These are phyloP conservation scores for Syngnathus acus DNA, from an alignment of 2,797 vertebrate genomes.

Conservation along the genomic window DNA sequence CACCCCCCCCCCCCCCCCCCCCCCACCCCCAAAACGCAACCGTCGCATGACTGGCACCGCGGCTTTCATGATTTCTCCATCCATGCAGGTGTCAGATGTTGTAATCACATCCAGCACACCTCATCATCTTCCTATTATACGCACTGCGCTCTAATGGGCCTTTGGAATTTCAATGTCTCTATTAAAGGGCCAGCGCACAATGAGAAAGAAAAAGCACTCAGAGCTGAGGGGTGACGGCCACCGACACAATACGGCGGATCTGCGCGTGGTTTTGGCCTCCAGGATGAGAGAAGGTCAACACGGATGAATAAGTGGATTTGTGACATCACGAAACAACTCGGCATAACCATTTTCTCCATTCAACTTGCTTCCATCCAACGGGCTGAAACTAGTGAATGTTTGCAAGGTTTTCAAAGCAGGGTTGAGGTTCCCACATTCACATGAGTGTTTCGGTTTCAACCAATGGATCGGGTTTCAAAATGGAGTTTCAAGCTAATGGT, in stretches of 20 bases:
- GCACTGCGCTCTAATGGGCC: constrained; percentile 3
- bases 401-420: neutral
- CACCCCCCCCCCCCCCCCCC: neutral
- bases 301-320: neutral
- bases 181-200: constrained; percentile 1
- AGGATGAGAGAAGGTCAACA: neutral
- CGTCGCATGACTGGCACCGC: neutral
- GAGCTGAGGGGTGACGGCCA: neutral
- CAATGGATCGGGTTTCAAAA: neutral
- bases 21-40: no score
- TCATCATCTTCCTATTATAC: constrained; percentile 17
- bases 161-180: neutral
- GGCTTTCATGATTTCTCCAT: neutral
- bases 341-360: neutral
- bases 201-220: neutral
- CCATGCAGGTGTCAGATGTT: constrained; percentile 3
- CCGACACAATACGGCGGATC: neutral
- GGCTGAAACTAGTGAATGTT: neutral
- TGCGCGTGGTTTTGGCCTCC: neutral
- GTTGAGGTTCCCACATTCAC: no score
- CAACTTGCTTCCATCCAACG: neutral
- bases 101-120: constrained; percentile 11
- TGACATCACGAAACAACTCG: neutral
- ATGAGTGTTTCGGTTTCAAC: neutral
- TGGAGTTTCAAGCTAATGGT: neutral